Conservation (phyloP, 2,113 vertebrate genomes). For the Mormyrus iriodes region DNA sequence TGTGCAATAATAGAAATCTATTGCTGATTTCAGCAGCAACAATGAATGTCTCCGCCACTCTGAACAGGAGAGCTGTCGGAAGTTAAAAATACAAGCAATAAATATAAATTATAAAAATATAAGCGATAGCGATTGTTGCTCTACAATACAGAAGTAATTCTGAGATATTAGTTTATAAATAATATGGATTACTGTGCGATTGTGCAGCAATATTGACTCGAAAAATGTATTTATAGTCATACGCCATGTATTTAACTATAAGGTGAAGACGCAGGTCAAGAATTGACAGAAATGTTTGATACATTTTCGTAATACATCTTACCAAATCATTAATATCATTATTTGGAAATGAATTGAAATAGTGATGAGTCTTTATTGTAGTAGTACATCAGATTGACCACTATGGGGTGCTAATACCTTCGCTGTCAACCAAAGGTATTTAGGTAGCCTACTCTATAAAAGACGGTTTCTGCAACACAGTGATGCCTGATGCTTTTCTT, state of each 20-base stretch:
- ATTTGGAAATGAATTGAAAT: background rate
- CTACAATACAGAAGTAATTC: background rate
- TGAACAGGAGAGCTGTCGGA: background rate
- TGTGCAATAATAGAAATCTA: background rate
- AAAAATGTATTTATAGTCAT: background rate
- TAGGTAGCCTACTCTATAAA: background rate
- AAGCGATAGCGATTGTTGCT: background rate
- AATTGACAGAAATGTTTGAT: background rate
- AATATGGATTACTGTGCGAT: background rate
- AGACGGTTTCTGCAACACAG: background rate
- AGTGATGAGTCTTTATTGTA: background rate
- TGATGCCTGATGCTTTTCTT: background rate
- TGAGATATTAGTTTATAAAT: background rate
- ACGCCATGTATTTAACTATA: background rate
- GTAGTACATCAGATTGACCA: slow-evolving; percentile 7
- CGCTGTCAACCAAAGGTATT: background rate
- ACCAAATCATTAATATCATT: background rate
- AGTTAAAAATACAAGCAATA: background rate
- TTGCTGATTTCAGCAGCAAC: background rate
- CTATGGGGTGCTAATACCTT: slow-evolving; percentile 12
- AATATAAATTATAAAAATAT: no score
- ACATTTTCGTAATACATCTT: background rate
- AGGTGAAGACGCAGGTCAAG: background rate
- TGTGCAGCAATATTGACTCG: background rate
- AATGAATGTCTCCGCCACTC: background rate